Evolutionary conservation across 2,797 vertebrate species (phyloP), one percentile per base, ranked within the genome.

Genomic region (Lindbergichthys nudifrons): DNA sequence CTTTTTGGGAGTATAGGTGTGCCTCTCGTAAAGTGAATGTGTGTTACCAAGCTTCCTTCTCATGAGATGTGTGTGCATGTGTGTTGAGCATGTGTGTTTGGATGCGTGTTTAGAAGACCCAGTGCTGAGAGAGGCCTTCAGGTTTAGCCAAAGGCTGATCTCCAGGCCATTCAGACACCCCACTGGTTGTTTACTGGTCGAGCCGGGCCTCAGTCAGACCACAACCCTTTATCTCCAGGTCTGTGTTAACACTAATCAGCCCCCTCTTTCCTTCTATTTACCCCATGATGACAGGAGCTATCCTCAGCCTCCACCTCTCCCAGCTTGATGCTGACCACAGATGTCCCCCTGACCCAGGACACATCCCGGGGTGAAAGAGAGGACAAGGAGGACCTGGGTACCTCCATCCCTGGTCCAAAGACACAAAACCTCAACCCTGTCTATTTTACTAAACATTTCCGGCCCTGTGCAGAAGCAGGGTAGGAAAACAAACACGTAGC

Each of bases 201-300:
- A 83, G 87, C 77, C 70, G 4, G 32, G 81, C 79, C 73, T 93
- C 93, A 52, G 67, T 76, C 81, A 84, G 80, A 78, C 82, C 87
- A 78, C 77, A 60, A 83, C 88, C 91, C 89, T 95, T 97, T 96
- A 96, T 97, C 96, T 96, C 92, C 81, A 71, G 83, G 77, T 72
- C 83, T 89, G 86, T 92, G 76, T 94, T 94, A 94, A 89, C 88
- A 91, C 89, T 84, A 89, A 93, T 91, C 92, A 90, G 64, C 66
- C 80, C 82, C 91, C 90, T 93, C 83, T 93, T 90, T 90, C 91
- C 92, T 85, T 92, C 87, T 96, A 93, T 98, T 98, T 97, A 97
- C 87, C 91, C 84, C 93, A 73, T 72, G 95, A 89, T 95, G 94
- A 97, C 96, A 96, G 94, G 96, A 96, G 94, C 96, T 97, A 96